Percentiles rank a stretch among this genome's conserved stretches.
phyloP scores from a whole-genome alignment of 2,888 invertebrate species.

The Drosophila maculinotata region DNA sequence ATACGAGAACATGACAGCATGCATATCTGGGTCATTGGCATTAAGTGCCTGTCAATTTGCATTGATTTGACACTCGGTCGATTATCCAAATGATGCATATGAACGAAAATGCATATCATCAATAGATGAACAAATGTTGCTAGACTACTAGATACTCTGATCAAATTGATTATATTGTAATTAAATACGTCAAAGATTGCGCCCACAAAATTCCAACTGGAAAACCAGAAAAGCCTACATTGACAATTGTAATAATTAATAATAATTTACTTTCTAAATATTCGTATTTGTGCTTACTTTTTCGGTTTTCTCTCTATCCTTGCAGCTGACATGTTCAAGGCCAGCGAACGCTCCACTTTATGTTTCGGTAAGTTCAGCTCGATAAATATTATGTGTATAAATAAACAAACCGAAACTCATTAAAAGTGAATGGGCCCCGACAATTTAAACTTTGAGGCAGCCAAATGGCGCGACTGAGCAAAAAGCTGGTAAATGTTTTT shows the following conservation, averaged over 20 bases:
- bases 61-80: conserved; percentile 38
- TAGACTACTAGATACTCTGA: not conserved
- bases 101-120: not conserved
- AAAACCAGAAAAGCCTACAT: not conserved
- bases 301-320: conserved; percentile 24
- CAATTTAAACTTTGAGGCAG: conserved; percentile 63
- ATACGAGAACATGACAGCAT: conserved; percentile 25
- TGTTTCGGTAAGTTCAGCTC: conserved; percentile 66
- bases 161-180: too few species aligned
- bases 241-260: not conserved
- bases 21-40: conserved; percentile 53
- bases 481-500: conserved; percentile 19
- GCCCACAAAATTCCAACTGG: too few species aligned
- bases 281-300: not conserved
- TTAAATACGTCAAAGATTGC: too few species aligned
- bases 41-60: conserved; percentile 60
- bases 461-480: conserved; percentile 28
- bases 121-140: not conserved
- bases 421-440: conserved; percentile 64
- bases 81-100: conserved; percentile 29
- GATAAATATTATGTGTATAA: conserved; percentile 24
- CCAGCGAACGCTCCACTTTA: conserved; percentile 42
- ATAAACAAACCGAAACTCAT: conserved; percentile 58
- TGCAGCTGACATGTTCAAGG: conserved; percentile 71
- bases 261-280: not conserved